Conservation (phyloP, 2,888 invertebrate species). For the Coremacera marginata region DNA sequence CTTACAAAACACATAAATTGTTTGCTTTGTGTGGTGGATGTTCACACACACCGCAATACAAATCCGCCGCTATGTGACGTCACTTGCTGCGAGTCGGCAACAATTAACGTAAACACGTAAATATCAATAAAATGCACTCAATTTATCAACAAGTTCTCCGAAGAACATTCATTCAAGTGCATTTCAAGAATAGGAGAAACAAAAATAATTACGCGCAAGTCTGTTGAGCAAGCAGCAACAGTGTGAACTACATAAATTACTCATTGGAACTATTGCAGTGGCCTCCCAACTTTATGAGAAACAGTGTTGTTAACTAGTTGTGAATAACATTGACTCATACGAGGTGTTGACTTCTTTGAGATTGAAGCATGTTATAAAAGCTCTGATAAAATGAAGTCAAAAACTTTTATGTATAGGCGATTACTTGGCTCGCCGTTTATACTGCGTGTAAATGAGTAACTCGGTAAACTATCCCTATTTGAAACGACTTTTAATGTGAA, state of each 20-base stretch:
- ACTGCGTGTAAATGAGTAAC: no score
- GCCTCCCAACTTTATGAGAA: neutral
- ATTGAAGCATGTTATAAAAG: neutral
- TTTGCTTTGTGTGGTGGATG: no score
- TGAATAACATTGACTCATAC: no score
- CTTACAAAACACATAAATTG: no score
- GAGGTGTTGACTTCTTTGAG: neutral
- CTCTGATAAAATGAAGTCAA: neutral
- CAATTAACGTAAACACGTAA: no score
- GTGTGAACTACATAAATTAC: neutral
- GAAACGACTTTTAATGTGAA: no score
- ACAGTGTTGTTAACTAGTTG: neutral
- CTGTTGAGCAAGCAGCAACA: neutral
- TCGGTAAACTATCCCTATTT: no score
- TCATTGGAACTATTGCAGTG: neutral
- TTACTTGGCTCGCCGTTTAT: no score
- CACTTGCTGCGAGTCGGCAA: neutral
- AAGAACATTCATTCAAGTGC: constrained; percentile 10
- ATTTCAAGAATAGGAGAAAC: neutral
- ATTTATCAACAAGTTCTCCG: neutral
- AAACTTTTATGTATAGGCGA: no score
- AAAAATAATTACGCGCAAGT: neutral
- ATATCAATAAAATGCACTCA: neutral
- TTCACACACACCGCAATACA: no score
- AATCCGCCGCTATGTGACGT: neutral